Evolutionary conservation across 2,888 invertebrate species (phyloP), one percentile per base, ranked within the genome.

Genomic region (Mimumesa dahlbomi): DNA sequence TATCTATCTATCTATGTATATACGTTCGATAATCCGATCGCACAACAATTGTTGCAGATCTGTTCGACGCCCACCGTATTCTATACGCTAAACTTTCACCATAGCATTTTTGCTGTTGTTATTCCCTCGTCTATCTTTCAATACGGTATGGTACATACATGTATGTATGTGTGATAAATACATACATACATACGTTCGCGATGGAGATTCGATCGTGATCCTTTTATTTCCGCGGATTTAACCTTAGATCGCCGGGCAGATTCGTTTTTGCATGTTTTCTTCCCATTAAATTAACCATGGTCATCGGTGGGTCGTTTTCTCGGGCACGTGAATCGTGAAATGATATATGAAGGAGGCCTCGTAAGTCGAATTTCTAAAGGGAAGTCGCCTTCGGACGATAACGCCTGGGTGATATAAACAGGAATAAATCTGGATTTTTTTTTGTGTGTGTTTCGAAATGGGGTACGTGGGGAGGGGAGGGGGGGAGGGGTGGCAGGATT

Each of bases 1-100:
- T n/a, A n/a, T n/a, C n/a, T n/a, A n/a, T n/a, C n/a, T n/a, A n/a
- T n/a, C n/a, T n/a, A n/a, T n/a, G 57, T 62, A 61, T 49, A 52
- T 43, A 58, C 58, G 38, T 57, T 49, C 62, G 74, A 79, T 79
- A 79, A 79, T 79, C 79, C 77, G 74, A 74, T 79, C 77, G 76
- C 50, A 19, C 58, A 45, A 34, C 58, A 48, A 76, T 79, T 71
- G 70, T 79, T 58, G 43, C 49, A 34, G 43, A 69, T 68, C 61
- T 53, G 50, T 31, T 52, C 57, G 69, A 69, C 58, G 66, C 56
- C 70, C 61, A 59, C 50, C 66, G 52, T 58, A n/a, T n/a, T 40
- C 58, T 9, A 69, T 58, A 19, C 19, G 48, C n/a, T 42, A 49
- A 62, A 64, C 63, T 58, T 53, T 48, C 25, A 52, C 21, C 6